phyloP scores from a whole-genome alignment of 2,797 vertebrate species.

The Rhincodon typus region DNA sequence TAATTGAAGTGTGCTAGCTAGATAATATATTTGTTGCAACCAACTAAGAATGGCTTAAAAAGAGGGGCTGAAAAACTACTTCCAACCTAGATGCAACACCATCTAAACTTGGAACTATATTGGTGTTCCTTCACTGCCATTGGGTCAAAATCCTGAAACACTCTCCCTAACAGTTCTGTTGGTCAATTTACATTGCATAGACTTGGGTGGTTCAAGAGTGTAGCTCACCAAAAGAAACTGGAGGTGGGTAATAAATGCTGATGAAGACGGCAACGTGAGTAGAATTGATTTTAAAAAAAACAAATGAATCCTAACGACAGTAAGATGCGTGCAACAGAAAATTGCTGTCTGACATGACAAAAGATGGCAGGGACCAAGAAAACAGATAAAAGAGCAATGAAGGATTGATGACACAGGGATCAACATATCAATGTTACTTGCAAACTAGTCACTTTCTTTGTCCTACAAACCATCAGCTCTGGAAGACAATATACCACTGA shows the following conservation, averaged over 20 bases:
- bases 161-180: neutral
- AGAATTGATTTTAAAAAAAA: too few species aligned
- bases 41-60: too few species aligned
- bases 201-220: neutral
- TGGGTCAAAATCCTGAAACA: neutral
- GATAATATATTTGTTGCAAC: too few species aligned
- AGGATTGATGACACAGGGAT: conserved; percentile 19
- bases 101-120: neutral
- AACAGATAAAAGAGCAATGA: neutral
- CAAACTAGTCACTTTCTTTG: conserved; percentile 24
- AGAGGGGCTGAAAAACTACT: too few species aligned
- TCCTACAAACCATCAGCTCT: neutral
- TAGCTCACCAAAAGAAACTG: neutral
- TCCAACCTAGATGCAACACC: neutral
- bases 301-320: neutral
- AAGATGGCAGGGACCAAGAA: neutral
- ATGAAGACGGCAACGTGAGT: neutral
- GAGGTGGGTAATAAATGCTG: neutral
- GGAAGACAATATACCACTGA: neutral
- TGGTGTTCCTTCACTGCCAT: neutral
- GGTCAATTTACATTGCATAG: neutral
- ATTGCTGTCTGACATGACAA: neutral
- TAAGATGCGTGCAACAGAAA: neutral
- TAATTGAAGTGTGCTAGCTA: too few species aligned
- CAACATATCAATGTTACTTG: conserved; percentile 27